phyloP scores from a whole-genome alignment of 2,797 vertebrate genomes.

The Rhynchotus rufescens region DNA sequence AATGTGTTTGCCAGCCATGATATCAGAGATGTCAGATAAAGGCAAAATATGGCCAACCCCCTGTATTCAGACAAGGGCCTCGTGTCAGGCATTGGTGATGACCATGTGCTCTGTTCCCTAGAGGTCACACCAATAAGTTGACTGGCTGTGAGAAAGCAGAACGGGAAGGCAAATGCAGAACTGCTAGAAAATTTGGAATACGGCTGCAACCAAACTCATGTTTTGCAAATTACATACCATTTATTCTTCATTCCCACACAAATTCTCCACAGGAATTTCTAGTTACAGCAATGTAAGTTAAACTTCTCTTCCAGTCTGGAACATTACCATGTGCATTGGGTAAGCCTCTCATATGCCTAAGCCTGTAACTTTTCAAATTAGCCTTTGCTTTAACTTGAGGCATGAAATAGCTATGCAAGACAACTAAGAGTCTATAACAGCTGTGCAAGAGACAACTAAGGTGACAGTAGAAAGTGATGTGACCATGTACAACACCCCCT shows the following conservation, averaged over 20 bases:
- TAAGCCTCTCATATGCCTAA: not conserved
- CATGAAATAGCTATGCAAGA: not conserved
- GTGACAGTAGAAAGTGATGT: not conserved
- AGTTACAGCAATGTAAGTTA: not conserved
- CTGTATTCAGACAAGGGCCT: not conserved
- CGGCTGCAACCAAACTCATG: not conserved
- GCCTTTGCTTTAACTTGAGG: not conserved
- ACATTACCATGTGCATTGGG: not conserved
- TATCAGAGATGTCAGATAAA: not conserved
- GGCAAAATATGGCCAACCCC: not conserved
- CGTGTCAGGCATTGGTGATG: not conserved
- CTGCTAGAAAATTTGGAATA: conserved; percentile 13
- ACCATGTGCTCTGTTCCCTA: not conserved
- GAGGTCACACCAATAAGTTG: not conserved
- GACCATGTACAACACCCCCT: not conserved
- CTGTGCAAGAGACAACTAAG: too few relatives aligned
- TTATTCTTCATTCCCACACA: conserved; percentile 10
- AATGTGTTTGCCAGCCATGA: not conserved
- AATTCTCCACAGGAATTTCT: not conserved
- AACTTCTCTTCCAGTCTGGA: not conserved
- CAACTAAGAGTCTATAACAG: too few relatives aligned
- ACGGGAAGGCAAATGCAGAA: conserved; percentile 15
- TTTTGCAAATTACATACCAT: not conserved
- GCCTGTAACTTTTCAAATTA: not conserved
- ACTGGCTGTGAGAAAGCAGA: conserved; percentile 15